Evolutionary conservation across 1,140 invertebrate genomes (phyloP).

Genomic region (Stegodyphus mimosarum): DNA sequence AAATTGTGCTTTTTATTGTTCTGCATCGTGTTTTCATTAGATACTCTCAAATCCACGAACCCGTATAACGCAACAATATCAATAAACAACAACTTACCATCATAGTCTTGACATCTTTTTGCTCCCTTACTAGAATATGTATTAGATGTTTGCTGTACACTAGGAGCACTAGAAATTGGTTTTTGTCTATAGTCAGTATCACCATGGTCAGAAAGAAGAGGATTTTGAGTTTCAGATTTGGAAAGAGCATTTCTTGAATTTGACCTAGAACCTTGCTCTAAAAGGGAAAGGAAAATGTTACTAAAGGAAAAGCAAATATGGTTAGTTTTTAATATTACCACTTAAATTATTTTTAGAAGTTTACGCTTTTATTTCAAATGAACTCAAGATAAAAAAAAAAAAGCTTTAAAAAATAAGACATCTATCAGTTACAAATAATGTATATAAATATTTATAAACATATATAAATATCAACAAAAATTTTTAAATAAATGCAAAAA

Average conservation of each 20-base stretch:
- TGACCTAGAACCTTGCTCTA: background rate
- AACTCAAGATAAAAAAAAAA: too few species aligned
- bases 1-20: too few species aligned
- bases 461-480: too few species aligned
- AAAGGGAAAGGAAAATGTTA: background rate
- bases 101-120: conserved; percentile 71
- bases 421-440: too few species aligned
- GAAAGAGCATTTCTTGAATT: background rate
- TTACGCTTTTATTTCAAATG: too few species aligned
- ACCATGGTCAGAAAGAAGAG: conserved; percentile 32
- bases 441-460: too few species aligned
- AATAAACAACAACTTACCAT: conserved; percentile 60
- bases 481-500: too few species aligned
- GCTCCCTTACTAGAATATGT: conserved; percentile 2
- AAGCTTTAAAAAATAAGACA: too few species aligned
- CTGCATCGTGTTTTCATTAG: too few species aligned
- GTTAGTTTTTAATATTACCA: background rate
- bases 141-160: background rate
- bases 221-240: conserved; percentile 2
- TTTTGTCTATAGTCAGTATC: conserved; percentile 56
- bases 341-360: too few species aligned
- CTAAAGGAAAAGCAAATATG: background rate
- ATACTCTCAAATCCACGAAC: too few species aligned
- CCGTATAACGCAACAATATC: too few species aligned
- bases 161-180: background rate